A percentile compares a stretch with the other conserved stretches of the same genome.
These are phyloP conservation scores for Sterna hirundo DNA, from an alignment of 2,113 vertebrate genomes.

Conservation along the genomic window DNA sequence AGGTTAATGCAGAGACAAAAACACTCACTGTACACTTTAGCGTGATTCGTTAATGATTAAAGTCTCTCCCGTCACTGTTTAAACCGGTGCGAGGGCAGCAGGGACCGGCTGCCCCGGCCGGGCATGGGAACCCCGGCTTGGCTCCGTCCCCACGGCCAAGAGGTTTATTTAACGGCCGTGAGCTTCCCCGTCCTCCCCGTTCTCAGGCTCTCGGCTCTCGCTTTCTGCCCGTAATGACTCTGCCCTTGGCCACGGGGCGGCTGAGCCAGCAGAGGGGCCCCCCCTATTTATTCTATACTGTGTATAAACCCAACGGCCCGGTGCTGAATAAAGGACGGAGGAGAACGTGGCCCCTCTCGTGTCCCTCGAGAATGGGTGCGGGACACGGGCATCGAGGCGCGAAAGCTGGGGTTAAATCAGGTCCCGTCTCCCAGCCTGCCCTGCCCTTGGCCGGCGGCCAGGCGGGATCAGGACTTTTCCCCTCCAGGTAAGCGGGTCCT, in stretches of 20 bases:
- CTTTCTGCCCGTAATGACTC: neutral
- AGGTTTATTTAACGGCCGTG: neutral
- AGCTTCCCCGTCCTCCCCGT: neutral
- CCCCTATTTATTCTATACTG: constrained; percentile 23
- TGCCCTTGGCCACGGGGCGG: neutral
- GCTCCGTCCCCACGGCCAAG: neutral
- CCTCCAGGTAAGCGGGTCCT: neutral
- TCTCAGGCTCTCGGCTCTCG: neutral
- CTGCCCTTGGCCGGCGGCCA: neutral
- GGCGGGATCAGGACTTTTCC: neutral
- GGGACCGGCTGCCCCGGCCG: neutral
- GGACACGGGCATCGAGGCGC: accelerated
- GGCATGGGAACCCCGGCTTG: neutral
- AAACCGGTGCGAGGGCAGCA: neutral
- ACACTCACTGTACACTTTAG: neutral
- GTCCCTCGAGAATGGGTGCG: accelerated
- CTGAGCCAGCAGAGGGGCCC: neutral
- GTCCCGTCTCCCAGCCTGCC: neutral
- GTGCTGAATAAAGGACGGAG: neutral
- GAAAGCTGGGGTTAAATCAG: neutral
- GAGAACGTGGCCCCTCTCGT: neutral
- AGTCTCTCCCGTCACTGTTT: constrained; percentile 18
- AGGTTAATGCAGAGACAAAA: neutral
- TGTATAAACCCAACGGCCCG: neutral
- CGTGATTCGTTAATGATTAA: constrained; percentile 26